Conservation (phyloP, 2,797 vertebrate species). For the Phaenicophaeus curvirostris region DNA sequence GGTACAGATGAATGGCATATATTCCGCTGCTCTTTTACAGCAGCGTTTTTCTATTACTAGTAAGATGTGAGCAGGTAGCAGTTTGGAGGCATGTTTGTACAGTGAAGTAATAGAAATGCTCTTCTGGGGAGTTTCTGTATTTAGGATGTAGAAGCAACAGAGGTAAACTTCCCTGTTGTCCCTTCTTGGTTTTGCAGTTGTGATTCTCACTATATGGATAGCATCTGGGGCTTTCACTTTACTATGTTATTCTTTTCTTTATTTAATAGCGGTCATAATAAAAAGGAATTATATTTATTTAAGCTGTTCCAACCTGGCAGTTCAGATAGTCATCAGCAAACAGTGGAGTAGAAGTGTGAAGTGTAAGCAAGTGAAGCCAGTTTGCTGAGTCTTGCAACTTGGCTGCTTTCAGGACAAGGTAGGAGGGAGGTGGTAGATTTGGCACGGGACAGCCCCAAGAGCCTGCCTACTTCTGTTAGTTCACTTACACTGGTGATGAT, state of each 20-base stretch:
- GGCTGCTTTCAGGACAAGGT: not conserved
- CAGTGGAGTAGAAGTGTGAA: not conserved
- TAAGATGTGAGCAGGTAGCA: not conserved
- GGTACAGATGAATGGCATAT: not conserved
- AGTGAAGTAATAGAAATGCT: not conserved
- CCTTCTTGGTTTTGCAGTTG: not conserved
- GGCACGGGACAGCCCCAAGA: not conserved
- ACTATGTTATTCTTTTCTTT: not conserved
- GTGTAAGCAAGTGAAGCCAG: fast-evolving
- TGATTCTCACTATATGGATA: not conserved
- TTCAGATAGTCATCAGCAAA: not conserved
- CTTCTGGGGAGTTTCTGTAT: not conserved
- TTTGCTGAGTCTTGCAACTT: fast-evolving
- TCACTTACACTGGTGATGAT: fast-evolving
- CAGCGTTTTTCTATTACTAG: not conserved
- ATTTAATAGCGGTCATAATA: not conserved
- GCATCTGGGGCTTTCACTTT: not conserved
- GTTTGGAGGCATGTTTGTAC: not conserved
- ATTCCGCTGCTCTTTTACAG: not conserved
- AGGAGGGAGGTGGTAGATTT: not conserved
- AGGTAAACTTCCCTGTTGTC: not conserved
- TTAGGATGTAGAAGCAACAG: not conserved
- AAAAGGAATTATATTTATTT: not conserved
- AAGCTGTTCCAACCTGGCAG: not conserved
- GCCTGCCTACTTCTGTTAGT: fast-evolving